Percentiles rank a stretch among this genome's conserved stretches.
phyloP scores from a whole-genome alignment of 2,888 invertebrate genomes.

The Ormyrus thymus region DNA sequence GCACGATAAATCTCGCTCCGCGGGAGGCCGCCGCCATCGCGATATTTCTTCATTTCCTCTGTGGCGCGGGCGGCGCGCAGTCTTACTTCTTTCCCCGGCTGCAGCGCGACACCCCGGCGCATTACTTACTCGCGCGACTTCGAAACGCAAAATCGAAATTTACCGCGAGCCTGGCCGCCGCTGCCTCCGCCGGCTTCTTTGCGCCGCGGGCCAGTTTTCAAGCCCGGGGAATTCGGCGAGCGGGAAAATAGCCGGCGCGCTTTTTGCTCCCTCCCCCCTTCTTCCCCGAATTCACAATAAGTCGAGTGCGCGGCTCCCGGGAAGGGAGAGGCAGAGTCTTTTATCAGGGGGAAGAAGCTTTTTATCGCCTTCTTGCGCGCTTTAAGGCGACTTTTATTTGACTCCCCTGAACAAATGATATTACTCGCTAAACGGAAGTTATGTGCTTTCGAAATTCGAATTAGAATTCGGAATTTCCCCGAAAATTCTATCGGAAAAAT shows the following conservation, averaged over 20 bases:
- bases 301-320: too few relatives aligned
- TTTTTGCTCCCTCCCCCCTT: too few relatives aligned
- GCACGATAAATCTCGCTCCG: conserved; percentile 44
- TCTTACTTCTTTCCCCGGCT: conserved; percentile 9
- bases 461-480: too few relatives aligned
- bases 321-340: too few relatives aligned
- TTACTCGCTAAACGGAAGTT: too few relatives aligned
- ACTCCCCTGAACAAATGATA: too few relatives aligned
- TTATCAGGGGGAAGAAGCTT: too few relatives aligned
- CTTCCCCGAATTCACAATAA: too few relatives aligned
- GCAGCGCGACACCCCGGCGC: conserved; percentile 7
- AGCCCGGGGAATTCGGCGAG: not conserved
- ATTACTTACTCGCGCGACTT: conserved; percentile 33
- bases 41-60: conserved; percentile 54
- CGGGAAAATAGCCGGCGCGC: not conserved
- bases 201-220: not conserved
- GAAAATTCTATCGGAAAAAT: too few relatives aligned
- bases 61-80: not conserved
- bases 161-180: conserved; percentile 31
- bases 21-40: conserved; percentile 7
- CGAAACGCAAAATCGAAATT: conserved; percentile 45
- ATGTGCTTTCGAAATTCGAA: too few relatives aligned
- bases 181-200: not conserved
- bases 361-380: too few relatives aligned
- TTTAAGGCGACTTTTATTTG: too few relatives aligned